Conservation (phyloP, 2,797 vertebrate genomes). For the Cottoperca gobio region DNA sequence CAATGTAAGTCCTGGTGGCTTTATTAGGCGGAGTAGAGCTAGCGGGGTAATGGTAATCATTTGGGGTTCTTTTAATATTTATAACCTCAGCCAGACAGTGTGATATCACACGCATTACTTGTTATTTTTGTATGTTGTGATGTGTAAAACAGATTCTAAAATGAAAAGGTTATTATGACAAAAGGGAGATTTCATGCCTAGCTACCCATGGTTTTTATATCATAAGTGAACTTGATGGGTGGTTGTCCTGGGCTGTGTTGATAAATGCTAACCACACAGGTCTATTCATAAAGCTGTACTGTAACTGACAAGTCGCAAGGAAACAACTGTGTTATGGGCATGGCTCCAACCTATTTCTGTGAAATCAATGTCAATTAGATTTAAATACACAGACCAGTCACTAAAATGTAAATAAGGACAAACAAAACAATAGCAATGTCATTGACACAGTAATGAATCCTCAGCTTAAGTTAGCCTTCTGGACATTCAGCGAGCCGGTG, state of each 20-base stretch:
- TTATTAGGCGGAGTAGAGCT: constrained; percentile 36
- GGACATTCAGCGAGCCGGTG: constrained; percentile 20
- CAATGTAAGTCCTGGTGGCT: constrained; percentile 43
- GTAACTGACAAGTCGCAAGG: constrained; percentile 61
- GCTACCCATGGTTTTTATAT: constrained; percentile 49
- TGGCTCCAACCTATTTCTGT: constrained; percentile 39
- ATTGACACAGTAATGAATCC: constrained; percentile 59
- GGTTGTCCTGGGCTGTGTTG: constrained; percentile 23
- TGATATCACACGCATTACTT: constrained; percentile 50
- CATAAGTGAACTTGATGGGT: constrained; percentile 57
- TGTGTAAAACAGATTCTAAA: constrained; percentile 55
- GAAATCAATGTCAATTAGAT: constrained; percentile 62
- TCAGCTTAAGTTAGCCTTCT: constrained; percentile 35
- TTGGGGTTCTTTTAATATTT: constrained; percentile 60
- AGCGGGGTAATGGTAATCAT: constrained; percentile 43
- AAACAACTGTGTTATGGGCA: constrained; percentile 49
- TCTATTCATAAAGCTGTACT: constrained; percentile 65
- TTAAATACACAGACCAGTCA: constrained; percentile 43
- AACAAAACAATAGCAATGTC: constrained; percentile 48
- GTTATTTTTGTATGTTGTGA: constrained; percentile 48
- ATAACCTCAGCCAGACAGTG: constrained; percentile 35
- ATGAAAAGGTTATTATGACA: constrained; percentile 44
- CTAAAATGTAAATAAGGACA: constrained; percentile 53
- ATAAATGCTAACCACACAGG: constrained; percentile 55
- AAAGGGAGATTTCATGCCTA: constrained; percentile 33